Percentiles rank a stretch among this genome's conserved stretches.
Evolutionary conservation across 1,140 invertebrate species (phyloP).

Genomic region (Trinorchestia longiramus): DNA sequence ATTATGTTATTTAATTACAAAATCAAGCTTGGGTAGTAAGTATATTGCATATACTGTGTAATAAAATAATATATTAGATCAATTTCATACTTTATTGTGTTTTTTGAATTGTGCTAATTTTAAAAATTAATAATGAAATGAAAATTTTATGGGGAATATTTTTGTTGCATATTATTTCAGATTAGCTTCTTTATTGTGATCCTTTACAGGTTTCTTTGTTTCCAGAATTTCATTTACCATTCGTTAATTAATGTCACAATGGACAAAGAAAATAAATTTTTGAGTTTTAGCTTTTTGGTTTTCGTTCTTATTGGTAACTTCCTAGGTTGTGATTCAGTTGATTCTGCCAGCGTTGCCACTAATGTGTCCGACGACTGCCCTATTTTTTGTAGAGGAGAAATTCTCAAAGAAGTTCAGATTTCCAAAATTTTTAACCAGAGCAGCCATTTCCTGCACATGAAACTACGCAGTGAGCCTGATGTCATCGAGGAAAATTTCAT

Average conservation of each 20-base stretch:
- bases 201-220: neutral
- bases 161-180: neutral
- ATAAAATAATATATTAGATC: neutral
- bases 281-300: neutral
- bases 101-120: neutral
- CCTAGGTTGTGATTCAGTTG: neutral
- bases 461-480: constrained; percentile 76
- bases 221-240: neutral
- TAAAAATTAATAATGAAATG: neutral
- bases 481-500: constrained; percentile 76
- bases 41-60: neutral
- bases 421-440: constrained; percentile 82
- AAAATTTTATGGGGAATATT: neutral
- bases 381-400: constrained; percentile 83
- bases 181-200: neutral
- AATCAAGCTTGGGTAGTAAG: neutral
- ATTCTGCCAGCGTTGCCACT: neutral
- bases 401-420: constrained; percentile 82
- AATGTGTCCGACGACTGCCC: constrained; percentile 66
- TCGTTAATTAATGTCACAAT: neutral
- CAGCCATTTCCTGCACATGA: constrained; percentile 91
- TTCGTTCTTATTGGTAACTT: neutral
- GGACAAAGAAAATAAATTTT: neutral
- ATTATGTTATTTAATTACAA: neutral
- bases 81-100: neutral